phyloP scores from a whole-genome alignment of 2,113 vertebrate genomes.

The Calypte anna region DNA sequence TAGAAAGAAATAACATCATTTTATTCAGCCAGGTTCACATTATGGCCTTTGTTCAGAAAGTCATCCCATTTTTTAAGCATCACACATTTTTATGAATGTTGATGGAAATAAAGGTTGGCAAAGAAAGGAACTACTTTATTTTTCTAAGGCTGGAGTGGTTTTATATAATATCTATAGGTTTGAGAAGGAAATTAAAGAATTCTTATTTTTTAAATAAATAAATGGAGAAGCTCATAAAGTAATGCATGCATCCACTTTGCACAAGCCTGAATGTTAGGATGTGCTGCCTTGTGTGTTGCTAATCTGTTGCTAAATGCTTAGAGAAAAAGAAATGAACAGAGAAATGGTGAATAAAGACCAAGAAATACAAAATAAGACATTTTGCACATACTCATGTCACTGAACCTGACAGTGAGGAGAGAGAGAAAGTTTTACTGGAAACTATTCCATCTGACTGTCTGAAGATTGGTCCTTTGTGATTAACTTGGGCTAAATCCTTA shows the following conservation, averaged over 20 bases:
- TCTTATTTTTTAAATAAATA: not conserved
- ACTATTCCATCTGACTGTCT: not conserved
- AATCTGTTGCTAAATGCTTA: not conserved
- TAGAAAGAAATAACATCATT: constrained; percentile 33
- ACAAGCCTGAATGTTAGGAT: not conserved
- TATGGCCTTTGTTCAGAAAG: not conserved
- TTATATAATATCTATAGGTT: no score
- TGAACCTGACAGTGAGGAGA: not conserved
- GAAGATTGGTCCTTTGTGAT: not conserved
- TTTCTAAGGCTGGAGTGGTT: no score
- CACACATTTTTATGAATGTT: not conserved
- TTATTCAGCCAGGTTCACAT: not conserved
- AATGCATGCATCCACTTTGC: not conserved
- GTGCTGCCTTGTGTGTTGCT: not conserved
- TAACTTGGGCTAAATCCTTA: not conserved
- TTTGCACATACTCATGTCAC: not conserved
- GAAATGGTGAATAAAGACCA: not conserved
- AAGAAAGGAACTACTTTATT: not conserved
- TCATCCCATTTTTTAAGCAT: not conserved
- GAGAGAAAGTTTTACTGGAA: not conserved
- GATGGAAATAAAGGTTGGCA: not conserved
- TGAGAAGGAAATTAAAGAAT: not conserved
- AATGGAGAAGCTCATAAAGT: not conserved
- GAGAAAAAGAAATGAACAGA: not conserved
- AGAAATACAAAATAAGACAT: not conserved